Evolutionary conservation across 2,888 invertebrate species (phyloP).

Genomic region (Amphipoea oculea): DNA sequence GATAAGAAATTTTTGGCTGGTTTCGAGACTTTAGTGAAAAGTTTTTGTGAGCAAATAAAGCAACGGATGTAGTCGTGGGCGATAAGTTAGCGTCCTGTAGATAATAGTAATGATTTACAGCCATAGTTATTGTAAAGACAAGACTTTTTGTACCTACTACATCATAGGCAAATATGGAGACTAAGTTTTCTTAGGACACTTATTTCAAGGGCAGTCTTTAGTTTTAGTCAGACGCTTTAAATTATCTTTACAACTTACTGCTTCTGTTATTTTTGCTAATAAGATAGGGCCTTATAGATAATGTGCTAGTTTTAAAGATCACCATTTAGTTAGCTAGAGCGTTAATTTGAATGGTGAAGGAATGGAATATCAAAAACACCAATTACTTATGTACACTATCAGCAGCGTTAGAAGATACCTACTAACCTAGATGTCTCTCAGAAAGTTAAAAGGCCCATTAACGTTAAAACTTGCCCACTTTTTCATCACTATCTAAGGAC

Average conservation of each 20-base stretch:
- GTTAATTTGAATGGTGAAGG: background rate
- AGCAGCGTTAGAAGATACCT: background rate
- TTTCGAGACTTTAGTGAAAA: constrained; percentile 39
- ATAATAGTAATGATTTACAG: constrained; percentile 23
- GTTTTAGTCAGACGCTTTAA: constrained; percentile 4
- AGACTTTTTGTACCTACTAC: background rate
- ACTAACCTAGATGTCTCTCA: constrained; percentile 14
- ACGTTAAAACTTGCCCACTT: background rate
- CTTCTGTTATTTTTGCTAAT: background rate
- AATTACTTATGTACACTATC: background rate
- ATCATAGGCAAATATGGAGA: background rate
- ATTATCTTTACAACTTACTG: background rate
- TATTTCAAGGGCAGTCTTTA: background rate
- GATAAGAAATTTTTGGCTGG: constrained; percentile 45
- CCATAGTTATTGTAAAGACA: constrained; percentile 6
- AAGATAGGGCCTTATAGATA: background rate
- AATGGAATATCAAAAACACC: too few relatives aligned
- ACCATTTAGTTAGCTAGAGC: background rate
- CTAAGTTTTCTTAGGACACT: background rate
- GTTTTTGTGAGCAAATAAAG: constrained; percentile 46
- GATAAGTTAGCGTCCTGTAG: constrained; percentile 47
- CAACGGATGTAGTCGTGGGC: constrained; percentile 42
- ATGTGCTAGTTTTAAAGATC: background rate
- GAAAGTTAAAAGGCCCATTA: background rate
- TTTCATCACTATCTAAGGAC: background rate